Evolutionary conservation across 2,888 invertebrate genomes (phyloP), one percentile per base, ranked within the genome.

Genomic region (Morpho deidamia): DNA sequence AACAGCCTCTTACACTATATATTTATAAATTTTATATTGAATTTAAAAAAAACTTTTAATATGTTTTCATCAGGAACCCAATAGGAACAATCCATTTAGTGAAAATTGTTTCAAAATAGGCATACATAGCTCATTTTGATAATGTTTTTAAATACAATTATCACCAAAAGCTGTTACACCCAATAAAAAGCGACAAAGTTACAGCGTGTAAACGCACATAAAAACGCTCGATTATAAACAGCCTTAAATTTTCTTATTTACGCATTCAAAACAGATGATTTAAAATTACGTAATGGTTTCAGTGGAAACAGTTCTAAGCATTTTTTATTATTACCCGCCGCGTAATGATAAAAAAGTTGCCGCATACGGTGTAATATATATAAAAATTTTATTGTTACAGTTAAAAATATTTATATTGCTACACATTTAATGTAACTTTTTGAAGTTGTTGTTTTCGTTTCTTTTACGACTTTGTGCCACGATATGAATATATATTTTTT

Each of bases 251-350:
- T 49, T 35, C 49, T 42, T 49, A 42, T 49, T 49, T 42, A 42
- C 49, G 42, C 23, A 35, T 42, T 35, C 39, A 49, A 51, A 51
- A 57, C 54, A 38, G 42, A 54, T 42, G 53, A 58, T 44, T 54
- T 58, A 47, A 51, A 40, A 54, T 58, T 55, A 54, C 48, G 51
- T 54, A 53, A 51, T 51, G 44, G 42, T 44, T 54, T 51, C 38
- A 38, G 38, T 44, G 48, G 42, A 42, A 42, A 49, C 44, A 40
- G 51, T 47, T 53, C 34, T 48, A 44, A 51, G 50, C 39, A 45
- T 54, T 48, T 57, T 55, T 49, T 42, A 49, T 49, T 41, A 35
- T 35, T 42, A 35, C 41, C 34, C 42, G 49, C 42, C 23, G 14
- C 8, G 34, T 35, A 49, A 42, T 35, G 39, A 39, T 40, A 11